These are phyloP conservation scores for Linnaemya vulpina DNA, from an alignment of 2,888 invertebrate genomes.

Conservation along the genomic window DNA sequence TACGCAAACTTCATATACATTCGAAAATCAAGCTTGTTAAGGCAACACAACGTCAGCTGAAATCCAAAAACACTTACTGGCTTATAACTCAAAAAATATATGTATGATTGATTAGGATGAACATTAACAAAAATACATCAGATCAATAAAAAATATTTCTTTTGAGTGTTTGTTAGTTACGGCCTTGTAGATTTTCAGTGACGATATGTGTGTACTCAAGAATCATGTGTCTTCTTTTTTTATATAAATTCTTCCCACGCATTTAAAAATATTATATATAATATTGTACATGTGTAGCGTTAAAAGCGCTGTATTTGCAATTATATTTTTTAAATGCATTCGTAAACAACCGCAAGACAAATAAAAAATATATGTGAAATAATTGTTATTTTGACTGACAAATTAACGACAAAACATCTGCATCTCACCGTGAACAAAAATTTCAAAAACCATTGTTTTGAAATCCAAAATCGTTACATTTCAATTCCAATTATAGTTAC, in stretches of 20 bases:
- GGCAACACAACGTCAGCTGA: too few species aligned
- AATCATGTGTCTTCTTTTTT: conserved; percentile 19
- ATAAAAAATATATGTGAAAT: conserved; percentile 2
- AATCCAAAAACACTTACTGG: too few species aligned
- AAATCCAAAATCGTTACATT: too few species aligned
- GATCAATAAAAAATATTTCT: too few species aligned
- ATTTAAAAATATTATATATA: conserved; percentile 13
- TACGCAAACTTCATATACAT: too few species aligned
- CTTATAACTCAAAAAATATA: too few species aligned
- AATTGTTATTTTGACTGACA: not conserved
- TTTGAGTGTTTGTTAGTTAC: too few species aligned
- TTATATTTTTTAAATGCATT: conserved; percentile 65
- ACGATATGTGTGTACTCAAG: not conserved
- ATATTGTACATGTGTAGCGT: conserved; percentile 9
- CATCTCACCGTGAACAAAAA: not conserved
- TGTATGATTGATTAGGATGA: too few species aligned
- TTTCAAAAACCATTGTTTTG: not conserved
- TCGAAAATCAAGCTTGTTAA: too few species aligned
- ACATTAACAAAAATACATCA: too few species aligned
- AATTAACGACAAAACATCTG: not conserved
- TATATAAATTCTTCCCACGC: conserved; percentile 54
- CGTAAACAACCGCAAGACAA: conserved; percentile 52
- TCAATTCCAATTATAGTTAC: not conserved
- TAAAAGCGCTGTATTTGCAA: conserved; percentile 39
- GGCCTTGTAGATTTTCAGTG: too few species aligned